phyloP scores from a whole-genome alignment of 1,140 invertebrate species.

The Coptotermes formosanus region DNA sequence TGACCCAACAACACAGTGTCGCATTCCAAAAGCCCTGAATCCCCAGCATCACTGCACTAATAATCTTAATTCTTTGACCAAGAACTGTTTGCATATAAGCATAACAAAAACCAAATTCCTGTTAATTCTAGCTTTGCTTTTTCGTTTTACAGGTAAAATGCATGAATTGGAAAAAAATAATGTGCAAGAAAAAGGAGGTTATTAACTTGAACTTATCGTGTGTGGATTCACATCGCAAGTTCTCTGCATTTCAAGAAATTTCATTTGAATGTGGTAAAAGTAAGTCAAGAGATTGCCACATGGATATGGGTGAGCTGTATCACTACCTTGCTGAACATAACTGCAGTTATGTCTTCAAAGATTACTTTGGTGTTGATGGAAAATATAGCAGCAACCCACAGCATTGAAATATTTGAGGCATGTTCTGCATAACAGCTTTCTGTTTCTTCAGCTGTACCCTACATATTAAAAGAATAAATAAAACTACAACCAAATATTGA shows the following conservation, averaged over 20 bases:
- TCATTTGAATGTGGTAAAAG: slow-evolving; percentile 59
- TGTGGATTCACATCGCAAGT: slow-evolving; percentile 59
- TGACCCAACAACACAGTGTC: too few species aligned
- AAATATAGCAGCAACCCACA: slow-evolving; percentile 17
- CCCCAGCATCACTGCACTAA: too few species aligned
- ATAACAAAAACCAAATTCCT: too few species aligned
- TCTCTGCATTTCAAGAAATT: slow-evolving; percentile 68
- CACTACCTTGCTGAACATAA: slow-evolving; percentile 67
- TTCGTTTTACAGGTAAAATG: slow-evolving; percentile 47
- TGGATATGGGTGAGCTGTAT: slow-evolving; percentile 71
- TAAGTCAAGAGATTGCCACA: slow-evolving; percentile 57
- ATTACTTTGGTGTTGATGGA: slow-evolving; percentile 72
- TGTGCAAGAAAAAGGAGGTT: slow-evolving; percentile 51
- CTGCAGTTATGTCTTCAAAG: slow-evolving; percentile 67
- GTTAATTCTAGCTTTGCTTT: not conserved
- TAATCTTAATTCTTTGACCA: too few species aligned
- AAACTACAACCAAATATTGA: not conserved
- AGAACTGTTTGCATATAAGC: too few species aligned
- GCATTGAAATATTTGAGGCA: not conserved
- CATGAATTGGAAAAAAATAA: slow-evolving; percentile 59
- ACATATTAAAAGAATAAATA: not conserved
- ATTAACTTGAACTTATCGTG: slow-evolving; percentile 53
- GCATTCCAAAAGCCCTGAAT: too few species aligned
- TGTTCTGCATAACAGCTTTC: not conserved
- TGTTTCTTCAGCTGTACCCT: not conserved